Conservation (phyloP, 2,797 vertebrate species). For the Rhincodon typus region DNA sequence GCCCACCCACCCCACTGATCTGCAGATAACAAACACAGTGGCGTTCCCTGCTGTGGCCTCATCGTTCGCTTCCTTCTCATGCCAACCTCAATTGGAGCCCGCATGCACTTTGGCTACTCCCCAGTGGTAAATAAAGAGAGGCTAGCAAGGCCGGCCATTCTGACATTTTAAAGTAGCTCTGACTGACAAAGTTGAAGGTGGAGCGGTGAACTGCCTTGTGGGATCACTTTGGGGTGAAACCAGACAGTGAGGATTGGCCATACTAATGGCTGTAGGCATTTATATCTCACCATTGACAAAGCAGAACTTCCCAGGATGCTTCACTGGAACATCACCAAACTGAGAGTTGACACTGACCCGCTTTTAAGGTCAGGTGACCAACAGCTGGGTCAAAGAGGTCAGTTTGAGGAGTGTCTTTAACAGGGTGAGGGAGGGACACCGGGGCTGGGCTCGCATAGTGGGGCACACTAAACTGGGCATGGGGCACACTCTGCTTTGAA, state of each 20-base stretch:
- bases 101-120: not conserved
- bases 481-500: not conserved
- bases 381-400: not conserved
- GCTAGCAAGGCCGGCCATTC: not conserved
- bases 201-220: too few species aligned
- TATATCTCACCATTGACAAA: too few species aligned
- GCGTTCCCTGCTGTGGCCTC: not conserved
- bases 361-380: too few species aligned
- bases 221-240: conserved; percentile 4
- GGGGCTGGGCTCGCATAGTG: too few species aligned
- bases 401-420: not conserved
- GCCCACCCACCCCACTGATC: not conserved
- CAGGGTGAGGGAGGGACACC: too few species aligned
- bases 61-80: not conserved
- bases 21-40: not conserved
- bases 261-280: conserved; percentile 33
- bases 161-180: not conserved
- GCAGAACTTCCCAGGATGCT: too few species aligned
- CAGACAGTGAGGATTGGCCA: conserved; percentile 39
- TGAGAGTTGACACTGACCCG: too few species aligned
- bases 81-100: not conserved
- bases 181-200: too few species aligned
- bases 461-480: not conserved
- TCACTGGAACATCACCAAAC: too few species aligned
- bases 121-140: not conserved